A percentile compares a stretch with the other conserved stretches of the same genome.
These are phyloP conservation scores for Microcebus ravelobensis DNA, from an alignment of 2,113 vertebrate species.

Conservation along the genomic window DNA sequence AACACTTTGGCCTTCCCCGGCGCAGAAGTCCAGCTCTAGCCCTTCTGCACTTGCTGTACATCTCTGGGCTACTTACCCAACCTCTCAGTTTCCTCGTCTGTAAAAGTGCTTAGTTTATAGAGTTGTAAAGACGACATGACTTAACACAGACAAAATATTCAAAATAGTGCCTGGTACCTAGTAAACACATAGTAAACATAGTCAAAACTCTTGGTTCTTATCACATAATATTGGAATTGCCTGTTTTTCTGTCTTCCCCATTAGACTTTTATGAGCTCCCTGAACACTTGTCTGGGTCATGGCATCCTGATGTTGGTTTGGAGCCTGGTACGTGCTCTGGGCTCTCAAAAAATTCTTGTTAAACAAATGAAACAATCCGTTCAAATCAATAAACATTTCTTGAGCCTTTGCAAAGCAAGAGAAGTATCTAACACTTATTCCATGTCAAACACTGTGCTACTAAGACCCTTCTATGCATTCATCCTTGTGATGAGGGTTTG, in stretches of 20 bases:
- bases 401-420: neutral
- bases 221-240: neutral
- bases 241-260: neutral
- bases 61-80: neutral
- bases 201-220: neutral
- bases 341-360: neutral
- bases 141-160: neutral
- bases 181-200: neutral
- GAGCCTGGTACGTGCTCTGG: neutral
- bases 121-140: neutral
- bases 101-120: constrained; percentile 9
- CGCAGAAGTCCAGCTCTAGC: neutral
- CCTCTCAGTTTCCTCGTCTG: neutral
- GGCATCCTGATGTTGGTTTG: neutral
- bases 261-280: neutral
- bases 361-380: neutral
- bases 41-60: neutral
- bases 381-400: neutral
- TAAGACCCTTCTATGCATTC: neutral
- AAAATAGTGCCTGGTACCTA: neutral
- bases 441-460: neutral
- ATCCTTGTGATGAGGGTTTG: neutral
- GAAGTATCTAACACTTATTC: neutral
- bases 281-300: neutral
- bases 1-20: neutral